Evolutionary conservation across 30 jellyfish, hydroid and myxozoan genomes (phyloP), one percentile per base, ranked within the genome.

Genomic region (Aurelia aurita): DNA sequence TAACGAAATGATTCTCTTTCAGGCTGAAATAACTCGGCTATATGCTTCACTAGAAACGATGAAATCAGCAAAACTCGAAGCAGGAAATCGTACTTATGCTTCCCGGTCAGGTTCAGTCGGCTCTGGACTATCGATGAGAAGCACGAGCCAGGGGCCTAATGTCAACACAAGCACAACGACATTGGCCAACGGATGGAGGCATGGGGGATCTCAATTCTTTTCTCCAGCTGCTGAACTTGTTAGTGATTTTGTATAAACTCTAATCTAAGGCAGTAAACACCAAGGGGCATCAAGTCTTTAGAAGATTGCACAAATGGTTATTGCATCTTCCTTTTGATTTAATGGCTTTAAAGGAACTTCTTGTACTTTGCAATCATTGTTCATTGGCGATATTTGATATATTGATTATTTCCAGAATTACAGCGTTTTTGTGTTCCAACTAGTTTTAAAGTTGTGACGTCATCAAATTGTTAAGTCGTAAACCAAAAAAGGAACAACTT

Each of bases 1-100:
- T 39, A 5, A 3, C 16, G 16, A 39, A 39, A 7, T 8, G 26
- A 7, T 44, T 82, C 25, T 34, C 0, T 19, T 61, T 46, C 59
- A 85, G 95, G 89, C 89, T 62, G 95, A 85, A 85, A 73, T 85
- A 28, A 63, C 89, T 35, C 73, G 82, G 51, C 46, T 85, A 57
- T 85, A 85, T 53, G 57, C 84, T 22, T 84, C 73, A 63, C 74
- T 85, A 14, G 95, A 85, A 66, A 63, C 82, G 55, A 65, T 85
- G 84, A 85, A 85, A 26, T 47, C 60, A 45, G 78, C 95, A 21
- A 85, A 72, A 22, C 74, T 85, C 58, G 89, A 85, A 10, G 95
- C 79, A 7, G 95, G 78, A 3, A 60, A 72, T 16, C 62, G 84
- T 44, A 25, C 70, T 49, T 73, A 72, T 20, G 35, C 59, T 28